phyloP scores from a whole-genome alignment of 2,113 vertebrate genomes.

The Gallinago media region DNA sequence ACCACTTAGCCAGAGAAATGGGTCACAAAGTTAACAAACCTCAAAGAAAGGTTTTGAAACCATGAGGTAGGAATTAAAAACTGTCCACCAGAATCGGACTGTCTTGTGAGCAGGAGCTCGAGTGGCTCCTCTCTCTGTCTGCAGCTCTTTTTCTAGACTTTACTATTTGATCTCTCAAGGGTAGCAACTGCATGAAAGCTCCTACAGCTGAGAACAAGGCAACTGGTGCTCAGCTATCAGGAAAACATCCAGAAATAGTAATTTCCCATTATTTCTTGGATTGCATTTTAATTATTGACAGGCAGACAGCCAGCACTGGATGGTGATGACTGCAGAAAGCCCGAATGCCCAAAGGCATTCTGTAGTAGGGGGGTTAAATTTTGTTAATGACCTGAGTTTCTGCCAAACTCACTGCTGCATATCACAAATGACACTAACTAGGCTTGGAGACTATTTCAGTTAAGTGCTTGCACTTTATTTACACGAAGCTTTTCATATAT shows the following conservation, averaged over 20 bases:
- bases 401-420: not conserved
- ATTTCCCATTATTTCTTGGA: conserved; percentile 44
- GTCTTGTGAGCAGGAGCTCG: not conserved
- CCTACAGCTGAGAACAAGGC: not conserved
- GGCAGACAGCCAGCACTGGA: not conserved
- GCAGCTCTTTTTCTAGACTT: not conserved
- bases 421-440: conserved; percentile 8
- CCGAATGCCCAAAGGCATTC: not conserved
- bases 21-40: not conserved
- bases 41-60: not conserved
- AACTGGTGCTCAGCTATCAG: not conserved
- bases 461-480: conserved; percentile 21
- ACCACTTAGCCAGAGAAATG: not conserved
- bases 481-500: not conserved
- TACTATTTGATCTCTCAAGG: rapidly evolving
- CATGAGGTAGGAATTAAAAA: not conserved
- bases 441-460: not conserved
- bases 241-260: conserved; percentile 18
- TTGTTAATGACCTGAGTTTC: conserved; percentile 16
- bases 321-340: not conserved
- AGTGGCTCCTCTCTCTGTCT: not conserved
- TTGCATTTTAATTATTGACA: conserved; percentile 44
- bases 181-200: not conserved
- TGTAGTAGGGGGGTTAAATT: not conserved
- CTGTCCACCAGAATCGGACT: too few species aligned